Evolutionary conservation across 2,797 vertebrate species (phyloP), one percentile per base, ranked within the genome.

Genomic region (Aulostomus chinensis): DNA sequence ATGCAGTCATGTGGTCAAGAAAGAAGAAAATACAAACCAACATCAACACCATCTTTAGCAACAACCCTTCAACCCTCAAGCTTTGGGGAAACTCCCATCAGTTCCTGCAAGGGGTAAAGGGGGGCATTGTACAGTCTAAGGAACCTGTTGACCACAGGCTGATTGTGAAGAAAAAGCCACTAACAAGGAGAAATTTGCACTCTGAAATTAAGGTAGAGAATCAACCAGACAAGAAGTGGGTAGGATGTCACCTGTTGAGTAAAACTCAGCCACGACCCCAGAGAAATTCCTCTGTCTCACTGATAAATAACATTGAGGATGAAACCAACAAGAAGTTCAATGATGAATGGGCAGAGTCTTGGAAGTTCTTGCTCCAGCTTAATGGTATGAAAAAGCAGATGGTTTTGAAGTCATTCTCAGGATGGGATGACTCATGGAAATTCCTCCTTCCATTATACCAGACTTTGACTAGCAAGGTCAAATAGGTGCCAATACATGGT

Each of bases 401-500:
- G 6, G 4, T 14, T 0, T 9, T 51, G 1, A 73, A 40, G 26
- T 29, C 37, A 0, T 39, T 47, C 9, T 50, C 28, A 28, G 68
- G 68, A 9, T 86, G 84, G 84, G 16, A 35, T 7, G 66, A 76
- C 2, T 76, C 84, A 1, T 86, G 84, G 84, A 83, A 79, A 57
- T 79, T 73, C 28, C 70, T 82, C 5, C 2, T 85, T 41, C 72
- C 63, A 9, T 29, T 2, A 0, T 70, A 80, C 24, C 51, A 40
- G 8, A 9, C 5, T 1, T 26, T 20, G 17, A 72, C 58, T 1
- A 36, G 15, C 1, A 81, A 58, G 9, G 13, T 30, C 39, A 72
- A 25, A 21, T 68, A 68, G 24, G 4, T 7, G 24, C 1, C 21
- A 55, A 9, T 1, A 2, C 14, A 12, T 2, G 5, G 5, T 12